Evolutionary conservation across 2,797 vertebrate genomes (phyloP).

Genomic region (Intellagama lesueurii): DNA sequence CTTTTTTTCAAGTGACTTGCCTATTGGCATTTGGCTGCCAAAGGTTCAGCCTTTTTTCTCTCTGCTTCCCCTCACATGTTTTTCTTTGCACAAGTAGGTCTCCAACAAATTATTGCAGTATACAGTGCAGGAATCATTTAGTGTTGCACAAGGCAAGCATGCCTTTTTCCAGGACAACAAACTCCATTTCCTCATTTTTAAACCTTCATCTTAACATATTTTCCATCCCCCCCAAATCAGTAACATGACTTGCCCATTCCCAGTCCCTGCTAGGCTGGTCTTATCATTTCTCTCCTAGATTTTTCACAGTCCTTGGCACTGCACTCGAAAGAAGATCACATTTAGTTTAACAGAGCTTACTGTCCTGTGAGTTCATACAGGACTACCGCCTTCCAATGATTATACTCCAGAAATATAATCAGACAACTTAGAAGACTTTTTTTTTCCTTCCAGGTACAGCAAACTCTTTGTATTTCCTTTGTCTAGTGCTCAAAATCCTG

Average conservation of each 20-base stretch:
- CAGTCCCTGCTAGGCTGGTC: background rate
- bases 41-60: background rate
- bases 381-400: background rate
- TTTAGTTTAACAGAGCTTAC: too few relatives aligned
- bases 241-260: background rate
- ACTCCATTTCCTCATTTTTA: background rate
- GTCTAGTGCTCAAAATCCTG: too few relatives aligned
- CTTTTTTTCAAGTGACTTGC: background rate
- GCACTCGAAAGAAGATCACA: too few relatives aligned
- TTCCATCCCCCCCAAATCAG: background rate
- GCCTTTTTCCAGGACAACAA: background rate
- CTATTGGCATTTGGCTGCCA: background rate
- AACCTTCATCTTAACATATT: background rate
- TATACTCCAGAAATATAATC: too few relatives aligned
- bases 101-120: too few relatives aligned
- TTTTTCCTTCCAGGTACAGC: too few relatives aligned
- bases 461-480: too few relatives aligned
- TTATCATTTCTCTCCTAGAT: background rate
- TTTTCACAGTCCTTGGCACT: background rate
- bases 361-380: too few relatives aligned
- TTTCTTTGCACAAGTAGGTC: too few relatives aligned
- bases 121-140: background rate
- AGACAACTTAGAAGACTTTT: too few relatives aligned
- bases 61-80: background rate
- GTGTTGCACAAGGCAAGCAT: too few relatives aligned